Percentiles rank a stretch among this genome's conserved stretches.
These are phyloP conservation scores for Crioceris asparagi DNA, from an alignment of 2,888 invertebrate species.

Conservation along the genomic window DNA sequence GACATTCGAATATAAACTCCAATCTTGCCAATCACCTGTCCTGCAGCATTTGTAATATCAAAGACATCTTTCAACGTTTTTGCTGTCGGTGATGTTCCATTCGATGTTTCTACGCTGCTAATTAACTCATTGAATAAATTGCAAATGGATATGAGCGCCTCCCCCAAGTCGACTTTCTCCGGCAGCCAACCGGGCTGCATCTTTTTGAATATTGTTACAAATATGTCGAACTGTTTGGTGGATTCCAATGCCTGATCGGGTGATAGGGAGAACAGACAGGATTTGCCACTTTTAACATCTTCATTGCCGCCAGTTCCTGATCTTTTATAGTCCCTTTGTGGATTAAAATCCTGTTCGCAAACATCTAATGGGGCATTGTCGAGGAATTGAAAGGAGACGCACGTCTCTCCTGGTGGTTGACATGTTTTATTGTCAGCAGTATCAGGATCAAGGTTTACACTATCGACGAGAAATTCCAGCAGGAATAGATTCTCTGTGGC, in stretches of 20 bases:
- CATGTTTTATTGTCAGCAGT: no score
- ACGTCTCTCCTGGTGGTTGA: slow-evolving; percentile 42
- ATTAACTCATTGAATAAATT: slow-evolving; percentile 50
- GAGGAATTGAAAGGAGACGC: slow-evolving; percentile 50
- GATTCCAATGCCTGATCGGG: slow-evolving; percentile 43
- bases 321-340: slow-evolving; percentile 25
- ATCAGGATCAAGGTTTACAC: slow-evolving; percentile 29
- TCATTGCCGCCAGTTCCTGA: no score
- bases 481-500: slow-evolving; percentile 50
- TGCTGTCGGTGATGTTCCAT: slow-evolving; percentile 40
- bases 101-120: slow-evolving; percentile 34
- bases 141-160: slow-evolving; percentile 47
- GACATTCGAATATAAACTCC: slow-evolving; percentile 52
- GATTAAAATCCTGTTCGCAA: slow-evolving; percentile 46
- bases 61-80: slow-evolving; percentile 53
- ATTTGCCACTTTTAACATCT: slow-evolving; percentile 44
- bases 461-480: slow-evolving; percentile 53
- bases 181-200: slow-evolving; percentile 52
- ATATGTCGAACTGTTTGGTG: slow-evolving; percentile 45
- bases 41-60: slow-evolving; percentile 42
- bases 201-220: slow-evolving; percentile 47
- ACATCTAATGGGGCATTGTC: slow-evolving; percentile 49
- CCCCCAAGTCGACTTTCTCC: slow-evolving; percentile 46
- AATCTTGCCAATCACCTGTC: slow-evolving; percentile 42
- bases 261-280: slow-evolving; percentile 55